Percentiles rank a stretch among this genome's conserved stretches.
Conservation (phyloP, 2,888 invertebrate species). For the Rhingia rostrata region DNA sequence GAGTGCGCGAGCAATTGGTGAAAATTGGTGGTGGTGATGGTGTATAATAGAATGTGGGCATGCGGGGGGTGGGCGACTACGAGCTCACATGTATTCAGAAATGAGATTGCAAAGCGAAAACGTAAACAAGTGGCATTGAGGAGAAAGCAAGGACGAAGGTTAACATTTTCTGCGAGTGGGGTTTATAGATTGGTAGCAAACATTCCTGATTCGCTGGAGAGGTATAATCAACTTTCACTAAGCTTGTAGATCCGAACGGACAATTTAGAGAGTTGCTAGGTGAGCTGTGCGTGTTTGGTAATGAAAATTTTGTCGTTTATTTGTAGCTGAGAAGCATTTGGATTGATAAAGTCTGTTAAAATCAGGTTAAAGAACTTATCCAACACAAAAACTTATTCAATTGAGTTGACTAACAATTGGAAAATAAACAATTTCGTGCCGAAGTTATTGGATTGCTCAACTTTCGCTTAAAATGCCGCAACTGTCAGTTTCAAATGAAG, state of each 20-base stretch:
- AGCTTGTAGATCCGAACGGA: neutral
- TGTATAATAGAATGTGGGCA: conserved; percentile 8
- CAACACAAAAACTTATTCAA: neutral
- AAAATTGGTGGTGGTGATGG: conserved; percentile 9
- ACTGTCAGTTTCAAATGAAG: neutral
- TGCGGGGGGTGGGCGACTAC: conserved; percentile 27
- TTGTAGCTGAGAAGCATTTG: neutral
- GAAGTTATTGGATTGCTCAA: neutral
- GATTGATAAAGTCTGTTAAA: neutral
- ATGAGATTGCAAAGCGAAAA: conserved; percentile 48
- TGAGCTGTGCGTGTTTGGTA: neutral
- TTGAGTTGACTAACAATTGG: conserved; percentile 1
- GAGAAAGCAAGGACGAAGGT: conserved; percentile 72
- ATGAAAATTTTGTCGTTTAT: neutral
- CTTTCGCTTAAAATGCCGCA: neutral
- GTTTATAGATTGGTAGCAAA: conserved; percentile 18
- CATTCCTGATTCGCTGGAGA: conserved; percentile 17
- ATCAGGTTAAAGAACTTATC: too few relatives aligned
- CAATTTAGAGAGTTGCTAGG: neutral
- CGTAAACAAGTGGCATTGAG: conserved; percentile 73
- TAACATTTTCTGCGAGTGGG: conserved; percentile 29
- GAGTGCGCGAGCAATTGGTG: conserved; percentile 23
- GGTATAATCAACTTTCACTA: conserved; percentile 20
- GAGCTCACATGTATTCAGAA: conserved; percentile 52
- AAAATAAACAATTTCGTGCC: neutral